Conservation (phyloP, 1,140 invertebrate species). For the Cydia fagiglandana region DNA sequence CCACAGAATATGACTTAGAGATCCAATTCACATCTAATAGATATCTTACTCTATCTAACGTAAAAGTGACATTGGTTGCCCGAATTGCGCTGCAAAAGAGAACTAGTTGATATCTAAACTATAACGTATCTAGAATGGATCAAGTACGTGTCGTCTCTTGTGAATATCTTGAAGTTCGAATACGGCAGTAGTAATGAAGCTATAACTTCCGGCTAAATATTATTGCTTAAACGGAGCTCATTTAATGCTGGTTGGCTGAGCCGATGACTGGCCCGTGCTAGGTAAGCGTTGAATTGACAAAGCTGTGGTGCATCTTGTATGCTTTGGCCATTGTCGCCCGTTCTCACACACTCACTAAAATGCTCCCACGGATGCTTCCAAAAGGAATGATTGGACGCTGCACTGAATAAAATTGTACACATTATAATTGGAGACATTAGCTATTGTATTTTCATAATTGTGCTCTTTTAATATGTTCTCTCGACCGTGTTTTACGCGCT, state of each 20-base stretch:
- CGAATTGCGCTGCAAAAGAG: no score
- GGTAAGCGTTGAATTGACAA: not conserved
- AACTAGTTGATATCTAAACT: no score
- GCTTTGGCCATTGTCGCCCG: conserved; percentile 14
- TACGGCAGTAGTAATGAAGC: no score
- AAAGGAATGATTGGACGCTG: conserved; percentile 14
- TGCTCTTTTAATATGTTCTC: conserved; percentile 9
- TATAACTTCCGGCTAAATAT: no score
- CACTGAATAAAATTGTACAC: conserved; percentile 13
- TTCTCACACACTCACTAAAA: conserved; percentile 18
- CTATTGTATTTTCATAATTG: conserved; percentile 21
- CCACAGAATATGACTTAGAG: no score
- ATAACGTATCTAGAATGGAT: no score
- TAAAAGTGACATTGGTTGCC: no score
- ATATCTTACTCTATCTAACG: no score
- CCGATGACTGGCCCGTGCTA: no score
- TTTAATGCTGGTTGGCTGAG: not conserved
- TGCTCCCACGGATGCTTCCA: conserved; percentile 9
- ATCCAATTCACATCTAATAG: no score
- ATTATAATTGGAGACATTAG: conserved; percentile 17
- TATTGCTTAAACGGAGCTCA: not conserved
- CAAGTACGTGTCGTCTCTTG: no score
- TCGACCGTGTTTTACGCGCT: not conserved
- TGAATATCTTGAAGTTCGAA: no score
- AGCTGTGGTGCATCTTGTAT: not conserved